Percentiles rank a stretch among this genome's conserved stretches.
Conservation (phyloP, 2,113 vertebrate species). For the Ophiodon elongatus region DNA sequence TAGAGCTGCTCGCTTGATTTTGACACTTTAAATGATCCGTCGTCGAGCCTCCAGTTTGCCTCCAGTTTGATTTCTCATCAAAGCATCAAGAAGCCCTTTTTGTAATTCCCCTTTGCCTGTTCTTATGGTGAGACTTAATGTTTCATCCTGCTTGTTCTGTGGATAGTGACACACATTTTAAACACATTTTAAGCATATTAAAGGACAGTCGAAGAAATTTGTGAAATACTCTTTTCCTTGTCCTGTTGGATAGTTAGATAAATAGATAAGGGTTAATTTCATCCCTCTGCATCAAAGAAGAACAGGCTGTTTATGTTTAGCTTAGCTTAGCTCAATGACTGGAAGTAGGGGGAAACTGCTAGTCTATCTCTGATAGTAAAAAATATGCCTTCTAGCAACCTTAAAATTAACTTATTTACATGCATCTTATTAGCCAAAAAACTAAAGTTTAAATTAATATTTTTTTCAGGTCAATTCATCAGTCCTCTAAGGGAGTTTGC, state of each 20-base stretch:
- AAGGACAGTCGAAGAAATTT: too few relatives aligned
- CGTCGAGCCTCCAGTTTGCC: constrained; percentile 2
- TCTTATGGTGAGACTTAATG: too few relatives aligned
- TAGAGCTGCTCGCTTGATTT: not conserved
- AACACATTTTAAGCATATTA: too few relatives aligned
- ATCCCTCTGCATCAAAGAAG: too few relatives aligned
- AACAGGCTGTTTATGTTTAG: not conserved
- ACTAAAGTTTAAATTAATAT: not conserved
- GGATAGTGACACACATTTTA: not conserved
- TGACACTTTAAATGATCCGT: not conserved
- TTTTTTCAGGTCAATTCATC: not conserved
- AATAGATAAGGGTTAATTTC: too few relatives aligned
- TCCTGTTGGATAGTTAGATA: not conserved
- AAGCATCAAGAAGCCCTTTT: not conserved
- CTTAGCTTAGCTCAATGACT: not conserved
- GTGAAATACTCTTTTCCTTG: too few relatives aligned
- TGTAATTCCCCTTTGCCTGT: not conserved
- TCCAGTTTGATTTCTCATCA: constrained; percentile 1
- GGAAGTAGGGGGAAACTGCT: not conserved
- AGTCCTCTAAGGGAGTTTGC: not conserved
- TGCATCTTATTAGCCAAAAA: not conserved
- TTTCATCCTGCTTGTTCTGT: too few relatives aligned
- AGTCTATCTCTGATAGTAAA: not conserved
- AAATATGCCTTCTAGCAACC: not conserved
- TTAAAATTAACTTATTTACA: not conserved